Percentiles rank a stretch among this genome's conserved stretches.
Conservation (phyloP, 1,140 invertebrate species). For the Eupeodes corollae region DNA sequence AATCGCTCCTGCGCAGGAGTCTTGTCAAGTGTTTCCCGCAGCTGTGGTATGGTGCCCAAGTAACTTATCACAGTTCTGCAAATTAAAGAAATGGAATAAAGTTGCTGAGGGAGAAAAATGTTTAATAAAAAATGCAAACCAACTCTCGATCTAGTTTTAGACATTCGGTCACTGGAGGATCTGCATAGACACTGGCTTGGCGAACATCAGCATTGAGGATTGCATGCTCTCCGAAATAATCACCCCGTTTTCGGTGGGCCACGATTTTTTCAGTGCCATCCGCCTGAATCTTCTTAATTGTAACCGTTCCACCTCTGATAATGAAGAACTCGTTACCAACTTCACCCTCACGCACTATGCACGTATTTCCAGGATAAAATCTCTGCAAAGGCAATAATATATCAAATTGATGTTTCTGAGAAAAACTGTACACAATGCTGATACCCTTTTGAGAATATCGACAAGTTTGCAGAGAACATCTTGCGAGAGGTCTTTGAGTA, state of each 20-base stretch:
- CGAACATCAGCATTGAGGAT: constrained; percentile 68
- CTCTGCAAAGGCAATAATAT: constrained; percentile 14
- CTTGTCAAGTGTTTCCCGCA: constrained; percentile 20
- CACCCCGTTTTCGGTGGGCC: constrained; percentile 52
- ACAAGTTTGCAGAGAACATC: constrained; percentile 77
- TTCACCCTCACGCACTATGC: constrained; percentile 87
- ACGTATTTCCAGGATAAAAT: constrained; percentile 65
- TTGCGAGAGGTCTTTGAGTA: constrained; percentile 68
- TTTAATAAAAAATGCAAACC: neutral
- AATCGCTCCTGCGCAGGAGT: constrained; percentile 6
- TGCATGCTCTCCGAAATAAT: constrained; percentile 72
- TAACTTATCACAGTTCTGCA: constrained; percentile 43
- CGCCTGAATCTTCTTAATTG: constrained; percentile 54
- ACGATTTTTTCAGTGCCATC: constrained; percentile 47
- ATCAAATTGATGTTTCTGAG: neutral
- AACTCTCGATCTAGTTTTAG: constrained; percentile 57
- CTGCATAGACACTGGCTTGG: constrained; percentile 78
- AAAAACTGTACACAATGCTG: too few relatives aligned
- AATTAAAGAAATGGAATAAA: neutral
- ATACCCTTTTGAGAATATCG: constrained; percentile 76
- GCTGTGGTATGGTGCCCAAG: constrained; percentile 38
- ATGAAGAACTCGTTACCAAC: constrained; percentile 94
- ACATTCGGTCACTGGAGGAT: constrained; percentile 79
- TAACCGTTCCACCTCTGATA: constrained; percentile 80
- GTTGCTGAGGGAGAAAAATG: neutral